These are phyloP conservation scores for Lasiommata megera DNA, from an alignment of 2,888 invertebrate genomes.

Conservation along the genomic window DNA sequence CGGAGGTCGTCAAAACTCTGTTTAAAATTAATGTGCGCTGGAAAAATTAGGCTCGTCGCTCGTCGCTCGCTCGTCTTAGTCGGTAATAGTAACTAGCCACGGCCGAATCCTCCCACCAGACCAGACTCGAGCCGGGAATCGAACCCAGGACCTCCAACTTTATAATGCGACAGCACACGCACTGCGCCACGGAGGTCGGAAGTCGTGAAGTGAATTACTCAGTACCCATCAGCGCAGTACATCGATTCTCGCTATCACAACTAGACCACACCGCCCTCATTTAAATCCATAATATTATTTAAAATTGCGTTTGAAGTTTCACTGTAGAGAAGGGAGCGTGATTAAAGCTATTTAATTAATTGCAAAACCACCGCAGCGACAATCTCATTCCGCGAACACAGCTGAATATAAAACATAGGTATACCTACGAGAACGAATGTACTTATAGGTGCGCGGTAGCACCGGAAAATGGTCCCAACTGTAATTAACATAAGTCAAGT, in stretches of 20 bases:
- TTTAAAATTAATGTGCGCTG: no score
- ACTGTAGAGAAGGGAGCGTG: constrained; percentile 6
- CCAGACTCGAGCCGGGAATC: no score
- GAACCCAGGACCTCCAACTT: no score
- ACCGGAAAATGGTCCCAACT: constrained; percentile 37
- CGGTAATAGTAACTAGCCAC: no score
- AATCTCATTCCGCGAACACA: constrained; percentile 11
- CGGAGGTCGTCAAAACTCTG: no score
- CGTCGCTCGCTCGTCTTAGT: no score
- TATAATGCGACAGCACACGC: no score
- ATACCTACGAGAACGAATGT: neutral
- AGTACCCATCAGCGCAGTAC: no score
- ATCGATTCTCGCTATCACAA: neutral
- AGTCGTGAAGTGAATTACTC: no score
- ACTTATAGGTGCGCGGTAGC: constrained; percentile 33
- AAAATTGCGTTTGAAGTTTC: constrained; percentile 2
- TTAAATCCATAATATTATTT: neutral
- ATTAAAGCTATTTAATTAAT: constrained; percentile 14
- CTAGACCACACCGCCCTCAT: neutral
- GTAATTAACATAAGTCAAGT: constrained; percentile 44
- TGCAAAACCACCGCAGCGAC: constrained; percentile 17
- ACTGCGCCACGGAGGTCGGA: no score
- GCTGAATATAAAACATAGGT: constrained; percentile 13
- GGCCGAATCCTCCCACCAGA: no score
- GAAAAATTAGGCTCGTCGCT: no score